These are phyloP conservation scores for Dermochelys coriacea DNA, from an alignment of 2,797 vertebrate genomes.

Conservation along the genomic window DNA sequence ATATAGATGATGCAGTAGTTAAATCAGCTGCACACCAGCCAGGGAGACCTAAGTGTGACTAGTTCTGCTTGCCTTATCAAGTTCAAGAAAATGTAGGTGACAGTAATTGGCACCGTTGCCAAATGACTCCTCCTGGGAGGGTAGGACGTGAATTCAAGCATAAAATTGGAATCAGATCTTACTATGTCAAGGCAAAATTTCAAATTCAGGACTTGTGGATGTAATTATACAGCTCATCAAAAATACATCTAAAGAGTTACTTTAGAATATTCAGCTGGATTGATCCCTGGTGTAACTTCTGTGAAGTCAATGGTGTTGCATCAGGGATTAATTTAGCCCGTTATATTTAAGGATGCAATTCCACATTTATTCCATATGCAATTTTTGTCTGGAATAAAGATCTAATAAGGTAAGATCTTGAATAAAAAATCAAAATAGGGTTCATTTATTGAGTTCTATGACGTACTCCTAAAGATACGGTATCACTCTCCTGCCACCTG, in stretches of 20 bases:
- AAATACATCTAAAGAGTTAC: constrained; percentile 26
- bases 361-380: background rate
- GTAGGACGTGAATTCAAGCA: background rate
- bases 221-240: constrained; percentile 30
- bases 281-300: background rate
- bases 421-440: background rate
- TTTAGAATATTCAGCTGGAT: constrained; percentile 12
- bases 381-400: background rate
- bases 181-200: background rate
- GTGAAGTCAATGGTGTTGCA: background rate
- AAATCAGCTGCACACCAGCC: constrained; percentile 24
- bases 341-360: fast-evolving
- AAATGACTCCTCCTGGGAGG: constrained; percentile 39
- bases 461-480: background rate
- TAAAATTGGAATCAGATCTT: background rate
- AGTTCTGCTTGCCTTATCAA: constrained; percentile 61
- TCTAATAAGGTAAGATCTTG: background rate
- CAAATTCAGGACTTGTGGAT: background rate
- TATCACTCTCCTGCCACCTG: background rate
- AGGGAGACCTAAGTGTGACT: constrained; percentile 53
- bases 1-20: constrained; percentile 10
- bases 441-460: background rate
- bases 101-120: constrained; percentile 56
- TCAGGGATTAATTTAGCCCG: background rate
- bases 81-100: constrained; percentile 57